Evolutionary conservation across 2,888 invertebrate species (phyloP).

Genomic region (Allygus modestus): DNA sequence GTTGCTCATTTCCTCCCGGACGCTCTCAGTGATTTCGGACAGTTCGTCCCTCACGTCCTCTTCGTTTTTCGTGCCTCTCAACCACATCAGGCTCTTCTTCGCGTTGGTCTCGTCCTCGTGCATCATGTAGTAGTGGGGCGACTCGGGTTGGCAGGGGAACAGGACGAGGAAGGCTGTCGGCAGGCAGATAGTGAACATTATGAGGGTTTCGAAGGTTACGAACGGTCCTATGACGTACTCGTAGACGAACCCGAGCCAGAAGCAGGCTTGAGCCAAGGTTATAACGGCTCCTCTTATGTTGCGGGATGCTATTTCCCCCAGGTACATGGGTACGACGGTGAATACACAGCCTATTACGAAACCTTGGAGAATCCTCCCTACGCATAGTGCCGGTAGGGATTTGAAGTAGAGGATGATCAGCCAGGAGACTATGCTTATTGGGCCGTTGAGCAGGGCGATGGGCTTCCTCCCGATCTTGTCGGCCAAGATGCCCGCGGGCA

Average conservation of each 20-base stretch:
- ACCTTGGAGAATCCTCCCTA: constrained; percentile 68
- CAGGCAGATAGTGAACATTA: constrained; percentile 8
- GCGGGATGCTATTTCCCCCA: constrained; percentile 70
- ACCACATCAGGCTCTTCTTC: background rate
- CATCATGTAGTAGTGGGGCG: constrained; percentile 44
- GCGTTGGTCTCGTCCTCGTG: constrained; percentile 11
- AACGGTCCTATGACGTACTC: constrained; percentile 58
- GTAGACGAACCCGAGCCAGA: constrained; percentile 46
- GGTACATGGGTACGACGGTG: constrained; percentile 65
- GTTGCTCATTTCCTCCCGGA: constrained; percentile 63
- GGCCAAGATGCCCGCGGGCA: constrained; percentile 56
- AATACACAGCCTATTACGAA: constrained; percentile 68
- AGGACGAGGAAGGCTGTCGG: constrained; percentile 31
- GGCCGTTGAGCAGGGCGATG: constrained; percentile 64
- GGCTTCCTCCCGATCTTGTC: constrained; percentile 65
- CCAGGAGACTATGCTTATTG: constrained; percentile 64
- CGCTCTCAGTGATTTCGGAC: constrained; percentile 38
- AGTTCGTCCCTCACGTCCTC: constrained; percentile 45
- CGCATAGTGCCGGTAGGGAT: constrained; percentile 71
- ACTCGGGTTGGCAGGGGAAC: constrained; percentile 18
- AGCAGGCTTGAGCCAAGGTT: constrained; percentile 5
- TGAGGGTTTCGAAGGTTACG: constrained; percentile 36
- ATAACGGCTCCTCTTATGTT: constrained; percentile 66
- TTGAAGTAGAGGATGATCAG: constrained; percentile 72
- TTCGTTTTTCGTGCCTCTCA: background rate